Conservation (phyloP, 2,797 vertebrate species). For the Gymnocypris eckloni region DNA sequence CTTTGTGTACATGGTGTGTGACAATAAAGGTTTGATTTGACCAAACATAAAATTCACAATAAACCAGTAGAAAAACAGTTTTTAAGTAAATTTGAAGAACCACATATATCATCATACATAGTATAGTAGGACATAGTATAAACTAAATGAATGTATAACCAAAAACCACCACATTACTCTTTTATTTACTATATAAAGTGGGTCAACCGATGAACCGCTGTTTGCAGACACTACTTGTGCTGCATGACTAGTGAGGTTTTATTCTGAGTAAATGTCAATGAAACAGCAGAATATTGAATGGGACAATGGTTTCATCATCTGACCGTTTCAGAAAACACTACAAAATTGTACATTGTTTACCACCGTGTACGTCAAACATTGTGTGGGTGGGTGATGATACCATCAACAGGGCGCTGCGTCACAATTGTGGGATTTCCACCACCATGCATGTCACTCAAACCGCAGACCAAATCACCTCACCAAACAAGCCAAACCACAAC, state of each 20-base stretch:
- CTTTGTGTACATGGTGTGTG: too few relatives aligned
- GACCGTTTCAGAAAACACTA: not conserved
- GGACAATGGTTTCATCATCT: not conserved
- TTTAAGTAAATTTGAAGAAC: not conserved
- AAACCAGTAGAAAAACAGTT: too few relatives aligned
- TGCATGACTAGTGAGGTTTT: not conserved
- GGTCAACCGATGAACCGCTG: not conserved
- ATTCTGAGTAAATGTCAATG: not conserved
- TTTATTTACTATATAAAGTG: not conserved
- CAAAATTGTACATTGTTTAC: not conserved
- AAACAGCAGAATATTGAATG: not conserved
- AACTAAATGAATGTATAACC: not conserved
- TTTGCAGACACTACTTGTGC: not conserved
- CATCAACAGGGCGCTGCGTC: not conserved
- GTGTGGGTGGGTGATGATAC: not conserved
- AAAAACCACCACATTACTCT: not conserved
- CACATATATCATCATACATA: not conserved
- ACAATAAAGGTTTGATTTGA: not conserved
- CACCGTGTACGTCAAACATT: not conserved
- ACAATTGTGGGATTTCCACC: conserved; percentile 10
- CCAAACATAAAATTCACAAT: not conserved
- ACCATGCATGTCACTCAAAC: conserved; percentile 1
- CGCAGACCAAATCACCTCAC: not conserved
- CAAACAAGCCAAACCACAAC: conserved; percentile 18
- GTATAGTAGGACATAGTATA: not conserved